Percentiles rank a stretch among this genome's conserved stretches.
Evolutionary conservation across 2,888 invertebrate genomes (phyloP).

Genomic region (Ophion slaviceki): DNA sequence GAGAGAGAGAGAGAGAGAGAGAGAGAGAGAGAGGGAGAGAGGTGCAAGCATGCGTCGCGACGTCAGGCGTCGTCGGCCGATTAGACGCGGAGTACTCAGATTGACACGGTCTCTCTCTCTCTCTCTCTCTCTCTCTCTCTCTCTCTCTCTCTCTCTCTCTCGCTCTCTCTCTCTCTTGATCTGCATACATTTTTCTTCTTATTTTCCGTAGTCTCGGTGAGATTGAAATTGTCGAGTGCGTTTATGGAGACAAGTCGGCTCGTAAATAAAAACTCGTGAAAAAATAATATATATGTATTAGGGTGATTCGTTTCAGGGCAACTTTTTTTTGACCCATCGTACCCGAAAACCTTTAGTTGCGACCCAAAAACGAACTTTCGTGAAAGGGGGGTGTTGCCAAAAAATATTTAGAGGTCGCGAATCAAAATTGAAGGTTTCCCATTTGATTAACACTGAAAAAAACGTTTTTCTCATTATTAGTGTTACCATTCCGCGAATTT

Average conservation of each 20-base stretch:
- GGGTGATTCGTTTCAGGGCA: too few relatives aligned
- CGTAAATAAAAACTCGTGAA: neutral
- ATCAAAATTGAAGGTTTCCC: too few relatives aligned
- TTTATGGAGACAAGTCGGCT: constrained; percentile 21
- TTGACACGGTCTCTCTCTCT: constrained; percentile 48
- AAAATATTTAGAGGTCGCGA: too few relatives aligned
- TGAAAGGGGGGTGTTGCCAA: too few relatives aligned
- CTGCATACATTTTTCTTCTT: constrained; percentile 16
- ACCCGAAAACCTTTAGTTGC: too few relatives aligned
- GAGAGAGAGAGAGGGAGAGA: neutral
- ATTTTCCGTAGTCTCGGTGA: neutral
- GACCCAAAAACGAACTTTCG: too few relatives aligned
- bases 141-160: constrained; percentile 10
- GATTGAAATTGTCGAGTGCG: constrained; percentile 16
- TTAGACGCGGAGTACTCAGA: constrained; percentile 76
- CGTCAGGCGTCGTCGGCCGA: constrained; percentile 80
- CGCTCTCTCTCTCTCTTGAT: constrained; percentile 25
- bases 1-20: neutral
- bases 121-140: constrained; percentile 19
- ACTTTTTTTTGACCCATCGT: too few relatives aligned
- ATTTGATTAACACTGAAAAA: too few relatives aligned
- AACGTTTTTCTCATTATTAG: too few relatives aligned
- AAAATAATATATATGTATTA: neutral
- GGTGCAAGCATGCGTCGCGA: constrained; percentile 73
- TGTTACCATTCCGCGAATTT: too few relatives aligned